Percentiles rank a stretch among this genome's conserved stretches.
Evolutionary conservation across 2,113 vertebrate genomes (phyloP).

Genomic region (Empidonax traillii): DNA sequence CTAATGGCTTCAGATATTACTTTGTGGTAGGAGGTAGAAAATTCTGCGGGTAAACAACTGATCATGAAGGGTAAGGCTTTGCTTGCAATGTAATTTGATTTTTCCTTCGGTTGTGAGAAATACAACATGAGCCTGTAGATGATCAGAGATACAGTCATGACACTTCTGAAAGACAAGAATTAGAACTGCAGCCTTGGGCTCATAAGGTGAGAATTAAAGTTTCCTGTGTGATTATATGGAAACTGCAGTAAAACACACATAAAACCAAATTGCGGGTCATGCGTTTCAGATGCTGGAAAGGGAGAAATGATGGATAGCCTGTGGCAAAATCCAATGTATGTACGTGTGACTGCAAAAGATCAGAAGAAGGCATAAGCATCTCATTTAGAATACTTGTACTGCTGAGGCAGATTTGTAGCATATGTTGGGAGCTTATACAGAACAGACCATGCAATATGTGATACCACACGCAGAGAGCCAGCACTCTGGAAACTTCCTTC

Average conservation of each 20-base stretch:
- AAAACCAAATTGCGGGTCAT: neutral
- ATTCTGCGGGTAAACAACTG: neutral
- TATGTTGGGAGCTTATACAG: conserved; percentile 44
- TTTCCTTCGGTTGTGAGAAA: neutral
- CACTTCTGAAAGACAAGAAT: neutral
- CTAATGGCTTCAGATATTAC: neutral
- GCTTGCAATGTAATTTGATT: neutral
- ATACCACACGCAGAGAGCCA: conserved; percentile 44
- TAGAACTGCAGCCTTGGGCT: neutral
- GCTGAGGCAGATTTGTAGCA: conserved; percentile 36
- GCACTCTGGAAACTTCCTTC: conserved; percentile 25
- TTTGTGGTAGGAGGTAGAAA: neutral
- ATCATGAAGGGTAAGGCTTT: neutral
- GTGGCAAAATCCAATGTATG: neutral
- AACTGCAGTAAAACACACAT: conserved; percentile 39
- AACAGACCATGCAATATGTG: conserved; percentile 22
- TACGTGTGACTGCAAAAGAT: conserved; percentile 35
- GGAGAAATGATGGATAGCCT: conserved; percentile 36
- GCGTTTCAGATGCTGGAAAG: conserved; percentile 29
- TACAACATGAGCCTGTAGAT: fast-evolving
- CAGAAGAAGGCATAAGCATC: conserved; percentile 43
- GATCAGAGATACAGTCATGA: neutral
- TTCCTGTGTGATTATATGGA: conserved; percentile 40
- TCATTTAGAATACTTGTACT: conserved; percentile 45
- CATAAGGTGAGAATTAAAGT: conserved; percentile 50